Evolutionary conservation across 2,888 invertebrate genomes (phyloP), one percentile per base, ranked within the genome.

Genomic region (Galerucella calmariensis): DNA sequence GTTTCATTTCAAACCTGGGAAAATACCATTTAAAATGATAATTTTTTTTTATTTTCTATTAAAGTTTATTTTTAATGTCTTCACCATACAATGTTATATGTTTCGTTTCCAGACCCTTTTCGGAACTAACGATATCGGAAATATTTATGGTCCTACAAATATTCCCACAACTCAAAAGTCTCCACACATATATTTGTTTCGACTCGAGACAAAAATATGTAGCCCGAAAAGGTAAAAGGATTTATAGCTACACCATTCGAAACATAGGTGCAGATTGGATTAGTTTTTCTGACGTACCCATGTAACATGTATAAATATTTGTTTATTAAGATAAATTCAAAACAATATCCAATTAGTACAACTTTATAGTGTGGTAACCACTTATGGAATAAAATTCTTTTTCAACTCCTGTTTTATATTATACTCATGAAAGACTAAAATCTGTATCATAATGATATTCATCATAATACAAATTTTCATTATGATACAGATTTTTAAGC

Each of bases 111-210:
- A 59, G 27, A 14, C 59, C 5, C 27, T 24, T 62, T 62, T 62
- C 41, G 35, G 41, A 62, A 41, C 14, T 62, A 41, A 27, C 41
- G n/a, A 44, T 62, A 62, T 62, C n/a, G 62, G 62, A 62, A n/a
- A 41, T 14, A 62, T 62, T 62, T 62, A 62, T 41, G 62, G 44
- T 41, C n/a, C 41, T 35, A 62, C 62, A 62, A 62, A 62, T 62
- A 62, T 62, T 16, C 16, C 41, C 5, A 62, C 62, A 44, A 62
- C 44, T 62, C 62, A 62, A n/a, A 62, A 62, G 41, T 62, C 62
- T 41, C 62, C 41, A 16, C 62, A 62, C 16, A 14, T 44, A 35
- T 44, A 62, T 35, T 27, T 35, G 6, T 62, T 62, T 44, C 3
- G 3, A 16, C 41, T 62, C 41, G 51, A 51, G 51, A 51, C 51